Conservation (phyloP, 2,113 vertebrate genomes). For the Chloroceryle aenea region DNA sequence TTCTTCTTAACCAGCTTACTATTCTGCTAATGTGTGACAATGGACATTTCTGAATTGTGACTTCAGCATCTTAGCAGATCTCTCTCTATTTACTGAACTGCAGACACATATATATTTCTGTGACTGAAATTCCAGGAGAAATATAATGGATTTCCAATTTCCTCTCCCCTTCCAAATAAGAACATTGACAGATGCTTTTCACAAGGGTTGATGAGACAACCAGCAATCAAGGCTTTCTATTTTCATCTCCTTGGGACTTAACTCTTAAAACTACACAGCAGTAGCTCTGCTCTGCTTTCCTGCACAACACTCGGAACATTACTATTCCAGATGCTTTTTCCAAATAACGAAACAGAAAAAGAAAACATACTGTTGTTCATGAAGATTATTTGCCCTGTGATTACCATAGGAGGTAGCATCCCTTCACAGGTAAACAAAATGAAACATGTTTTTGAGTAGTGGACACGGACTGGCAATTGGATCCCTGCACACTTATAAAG, state of each 20-base stretch:
- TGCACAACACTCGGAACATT: background rate
- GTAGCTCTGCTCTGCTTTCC: background rate
- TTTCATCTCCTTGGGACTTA: slow-evolving; percentile 49
- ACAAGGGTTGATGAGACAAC: slow-evolving; percentile 61
- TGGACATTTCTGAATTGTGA: background rate
- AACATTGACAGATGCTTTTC: slow-evolving; percentile 56
- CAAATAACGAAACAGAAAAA: background rate
- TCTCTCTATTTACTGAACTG: background rate
- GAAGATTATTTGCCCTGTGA: background rate
- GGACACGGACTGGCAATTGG: background rate
- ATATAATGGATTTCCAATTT: slow-evolving; percentile 51
- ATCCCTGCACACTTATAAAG: background rate
- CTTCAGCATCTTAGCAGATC: background rate
- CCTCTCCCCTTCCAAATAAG: slow-evolving; percentile 30
- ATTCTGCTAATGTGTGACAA: background rate
- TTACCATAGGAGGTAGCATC: background rate
- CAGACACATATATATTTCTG: background rate
- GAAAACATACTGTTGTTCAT: background rate
- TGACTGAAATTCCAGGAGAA: background rate
- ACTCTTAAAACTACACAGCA: slow-evolving; percentile 6
- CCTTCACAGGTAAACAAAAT: background rate
- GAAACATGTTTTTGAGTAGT: background rate
- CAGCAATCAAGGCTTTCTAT: slow-evolving; percentile 62
- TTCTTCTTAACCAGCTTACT: background rate
- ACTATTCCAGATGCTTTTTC: background rate